Percentiles rank a stretch among this genome's conserved stretches.
These are phyloP conservation scores for Sander vitreus DNA, from an alignment of 2,113 vertebrate genomes.

Conservation along the genomic window DNA sequence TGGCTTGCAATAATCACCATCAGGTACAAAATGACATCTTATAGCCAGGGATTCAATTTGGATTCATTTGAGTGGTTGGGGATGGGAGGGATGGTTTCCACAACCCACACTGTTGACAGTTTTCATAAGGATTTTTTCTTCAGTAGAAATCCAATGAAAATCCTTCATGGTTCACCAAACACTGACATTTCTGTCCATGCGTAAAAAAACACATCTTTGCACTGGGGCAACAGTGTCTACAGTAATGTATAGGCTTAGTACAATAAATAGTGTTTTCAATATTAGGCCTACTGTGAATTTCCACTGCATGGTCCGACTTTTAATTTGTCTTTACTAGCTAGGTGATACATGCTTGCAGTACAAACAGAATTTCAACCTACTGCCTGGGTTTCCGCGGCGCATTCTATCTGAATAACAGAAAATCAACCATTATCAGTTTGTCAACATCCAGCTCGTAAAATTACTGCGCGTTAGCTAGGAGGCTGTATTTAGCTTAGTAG, in stretches of 20 bases:
- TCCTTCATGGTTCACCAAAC: background rate
- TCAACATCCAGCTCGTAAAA: background rate
- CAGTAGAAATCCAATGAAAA: background rate
- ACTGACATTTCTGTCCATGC: background rate
- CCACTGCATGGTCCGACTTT: no score
- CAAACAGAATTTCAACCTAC: constrained; percentile 60
- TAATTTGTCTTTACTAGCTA: background rate
- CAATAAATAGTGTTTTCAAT: background rate
- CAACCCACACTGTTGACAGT: background rate
- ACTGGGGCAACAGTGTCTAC: background rate
- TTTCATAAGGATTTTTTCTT: background rate
- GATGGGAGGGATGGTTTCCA: background rate
- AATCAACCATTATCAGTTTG: constrained; percentile 35
- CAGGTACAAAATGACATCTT: background rate
- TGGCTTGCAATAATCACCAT: no score
- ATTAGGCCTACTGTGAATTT: background rate
- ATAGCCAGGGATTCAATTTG: background rate
- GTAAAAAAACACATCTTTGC: background rate
- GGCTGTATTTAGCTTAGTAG: accelerated
- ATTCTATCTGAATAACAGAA: constrained; percentile 60
- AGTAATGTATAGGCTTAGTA: background rate
- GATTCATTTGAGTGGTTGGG: no score
- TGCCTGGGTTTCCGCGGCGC: constrained; percentile 42
- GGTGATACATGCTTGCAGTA: background rate
- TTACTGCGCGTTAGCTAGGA: no score